phyloP scores from a whole-genome alignment of 2,888 invertebrate genomes.

The Acanthosepion lycidas region DNA sequence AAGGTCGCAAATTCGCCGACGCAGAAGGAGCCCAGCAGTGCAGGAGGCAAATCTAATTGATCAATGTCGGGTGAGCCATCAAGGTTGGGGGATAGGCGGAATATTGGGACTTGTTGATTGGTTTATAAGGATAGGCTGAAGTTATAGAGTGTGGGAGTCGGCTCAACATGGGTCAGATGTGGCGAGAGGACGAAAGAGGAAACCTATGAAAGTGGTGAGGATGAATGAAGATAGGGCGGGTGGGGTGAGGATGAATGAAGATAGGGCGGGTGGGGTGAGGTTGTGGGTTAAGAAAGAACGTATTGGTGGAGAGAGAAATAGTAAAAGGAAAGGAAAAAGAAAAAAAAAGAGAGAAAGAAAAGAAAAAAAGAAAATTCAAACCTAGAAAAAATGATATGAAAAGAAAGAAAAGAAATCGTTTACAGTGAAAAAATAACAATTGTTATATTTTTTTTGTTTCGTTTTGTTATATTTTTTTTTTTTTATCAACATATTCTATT shows the following conservation, averaged over 20 bases:
- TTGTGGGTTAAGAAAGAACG: not conserved
- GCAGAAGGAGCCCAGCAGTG: slow-evolving; percentile 17
- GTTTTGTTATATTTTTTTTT: too few relatives aligned
- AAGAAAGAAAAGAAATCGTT: too few relatives aligned
- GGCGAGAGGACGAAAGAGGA: not conserved
- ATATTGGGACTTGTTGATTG: not conserved
- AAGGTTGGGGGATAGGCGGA: too few relatives aligned
- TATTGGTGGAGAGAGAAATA: not conserved
- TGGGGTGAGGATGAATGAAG: not conserved
- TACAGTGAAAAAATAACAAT: too few relatives aligned
- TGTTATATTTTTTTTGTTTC: too few relatives aligned
- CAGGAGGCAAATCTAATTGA: not conserved
- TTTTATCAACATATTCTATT: too few relatives aligned
- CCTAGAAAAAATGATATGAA: too few relatives aligned
- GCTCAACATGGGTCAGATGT: too few relatives aligned
- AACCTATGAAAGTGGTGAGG: not conserved
- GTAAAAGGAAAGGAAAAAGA: not conserved
- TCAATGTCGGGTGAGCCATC: not conserved
- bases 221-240: not conserved
- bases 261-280: not conserved
- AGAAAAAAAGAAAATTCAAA: too few relatives aligned
- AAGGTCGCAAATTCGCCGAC: not conserved
- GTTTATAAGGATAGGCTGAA: not conserved
- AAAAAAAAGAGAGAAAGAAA: too few relatives aligned
- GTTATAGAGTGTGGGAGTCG: not conserved